These are phyloP conservation scores for Charadrius vociferus DNA, from an alignment of 2,113 vertebrate genomes.

Conservation along the genomic window DNA sequence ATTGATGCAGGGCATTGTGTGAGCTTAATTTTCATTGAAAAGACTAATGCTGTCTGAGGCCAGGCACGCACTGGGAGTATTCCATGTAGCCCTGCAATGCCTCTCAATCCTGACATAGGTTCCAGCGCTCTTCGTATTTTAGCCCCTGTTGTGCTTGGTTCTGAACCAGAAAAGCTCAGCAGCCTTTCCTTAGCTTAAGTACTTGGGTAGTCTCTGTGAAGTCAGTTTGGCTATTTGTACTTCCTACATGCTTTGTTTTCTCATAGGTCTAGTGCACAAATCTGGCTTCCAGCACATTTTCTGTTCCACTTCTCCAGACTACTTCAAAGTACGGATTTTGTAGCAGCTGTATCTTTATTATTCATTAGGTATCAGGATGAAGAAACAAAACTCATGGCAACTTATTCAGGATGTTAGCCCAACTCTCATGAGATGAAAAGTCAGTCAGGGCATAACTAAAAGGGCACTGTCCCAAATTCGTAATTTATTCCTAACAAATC, in stretches of 20 bases:
- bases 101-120: not conserved
- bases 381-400: not conserved
- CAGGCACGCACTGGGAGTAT: not conserved
- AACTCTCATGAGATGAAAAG: not conserved
- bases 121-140: not conserved
- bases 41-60: not conserved
- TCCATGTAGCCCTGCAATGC: not conserved
- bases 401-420: not conserved
- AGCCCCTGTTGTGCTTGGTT: not conserved
- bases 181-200: not conserved
- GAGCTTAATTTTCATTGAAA: not conserved
- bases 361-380: not conserved
- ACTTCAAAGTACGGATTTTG: not conserved
- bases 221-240: not conserved
- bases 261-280: not conserved
- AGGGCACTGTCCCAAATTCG: not conserved
- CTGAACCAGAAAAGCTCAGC: not conserved
- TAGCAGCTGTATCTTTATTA: not conserved
- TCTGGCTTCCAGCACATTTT: not conserved
- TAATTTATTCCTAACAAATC: conserved; percentile 47
- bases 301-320: not conserved
- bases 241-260: not conserved
- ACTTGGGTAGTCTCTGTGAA: not conserved
- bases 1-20: not conserved
- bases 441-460: not conserved